phyloP scores from a whole-genome alignment of 2,888 invertebrate species.

The Heliconius aoede region DNA sequence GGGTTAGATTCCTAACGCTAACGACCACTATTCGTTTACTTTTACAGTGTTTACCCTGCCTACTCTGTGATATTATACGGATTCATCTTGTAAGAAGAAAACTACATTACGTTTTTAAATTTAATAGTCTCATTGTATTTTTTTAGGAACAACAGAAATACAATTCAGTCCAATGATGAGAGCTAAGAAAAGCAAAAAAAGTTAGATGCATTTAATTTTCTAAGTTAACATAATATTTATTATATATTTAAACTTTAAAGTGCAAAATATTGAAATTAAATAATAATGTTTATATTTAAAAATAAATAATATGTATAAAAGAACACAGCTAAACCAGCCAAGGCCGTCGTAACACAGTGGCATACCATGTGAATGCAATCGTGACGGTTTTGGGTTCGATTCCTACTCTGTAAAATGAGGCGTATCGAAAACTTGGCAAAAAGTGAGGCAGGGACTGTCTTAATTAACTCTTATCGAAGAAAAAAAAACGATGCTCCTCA shows the following conservation, averaged over 20 bases:
- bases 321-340: not conserved
- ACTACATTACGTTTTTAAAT: not conserved
- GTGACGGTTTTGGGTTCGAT: no score
- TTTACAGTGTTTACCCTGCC: not conserved
- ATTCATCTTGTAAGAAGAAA: not conserved
- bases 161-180: constrained; percentile 26
- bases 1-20: no score
- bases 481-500: no score
- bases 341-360: no score
- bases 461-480: no score
- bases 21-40: no score
- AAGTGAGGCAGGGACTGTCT: no score
- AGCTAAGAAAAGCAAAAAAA: constrained; percentile 19
- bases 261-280: not conserved
- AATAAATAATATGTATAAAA: not conserved
- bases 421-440: no score
- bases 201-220: not conserved
- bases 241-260: not conserved
- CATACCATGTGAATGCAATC: no score
- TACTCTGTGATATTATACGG: not conserved
- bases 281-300: not conserved
- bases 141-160: constrained; percentile 25
- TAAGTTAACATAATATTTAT: not conserved
- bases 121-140: not conserved
- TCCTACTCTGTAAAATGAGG: no score